phyloP scores from a whole-genome alignment of 2,797 vertebrate genomes.

The Merluccius polli region DNA sequence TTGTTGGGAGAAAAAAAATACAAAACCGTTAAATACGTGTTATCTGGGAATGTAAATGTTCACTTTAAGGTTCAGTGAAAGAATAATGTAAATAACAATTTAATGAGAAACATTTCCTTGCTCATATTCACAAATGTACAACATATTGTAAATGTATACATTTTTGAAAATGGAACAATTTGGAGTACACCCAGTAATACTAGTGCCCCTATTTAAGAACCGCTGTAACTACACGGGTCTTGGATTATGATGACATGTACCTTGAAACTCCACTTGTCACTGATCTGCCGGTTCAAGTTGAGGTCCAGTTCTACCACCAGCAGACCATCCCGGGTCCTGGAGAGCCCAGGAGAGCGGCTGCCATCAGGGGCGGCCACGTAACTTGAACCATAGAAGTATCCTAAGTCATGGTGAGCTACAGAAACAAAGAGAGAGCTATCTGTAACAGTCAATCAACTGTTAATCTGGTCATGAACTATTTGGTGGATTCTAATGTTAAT shows the following conservation, averaged over 20 bases:
- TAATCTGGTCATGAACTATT: neutral
- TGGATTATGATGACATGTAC: conserved; percentile 53
- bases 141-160: neutral
- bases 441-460: neutral
- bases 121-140: neutral
- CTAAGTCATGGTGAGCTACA: conserved; percentile 87
- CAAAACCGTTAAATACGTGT: neutral
- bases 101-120: neutral
- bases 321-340: conserved; percentile 84
- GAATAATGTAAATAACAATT: neutral
- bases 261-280: conserved; percentile 94
- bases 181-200: too few relatives aligned
- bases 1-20: neutral
- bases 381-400: conserved; percentile 96
- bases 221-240: too few relatives aligned
- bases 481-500: neutral
- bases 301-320: conserved; percentile 88
- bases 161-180: neutral
- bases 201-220: neutral
- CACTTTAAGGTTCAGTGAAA: neutral
- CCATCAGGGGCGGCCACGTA: conserved; percentile 89
- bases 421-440: neutral
- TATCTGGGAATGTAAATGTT: neutral
- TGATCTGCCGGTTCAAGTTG: conserved; percentile 90
- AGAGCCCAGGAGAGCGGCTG: conserved; percentile 87